Evolutionary conservation across 2,113 vertebrate species (phyloP).

Genomic region (Corythaixoides concolor): DNA sequence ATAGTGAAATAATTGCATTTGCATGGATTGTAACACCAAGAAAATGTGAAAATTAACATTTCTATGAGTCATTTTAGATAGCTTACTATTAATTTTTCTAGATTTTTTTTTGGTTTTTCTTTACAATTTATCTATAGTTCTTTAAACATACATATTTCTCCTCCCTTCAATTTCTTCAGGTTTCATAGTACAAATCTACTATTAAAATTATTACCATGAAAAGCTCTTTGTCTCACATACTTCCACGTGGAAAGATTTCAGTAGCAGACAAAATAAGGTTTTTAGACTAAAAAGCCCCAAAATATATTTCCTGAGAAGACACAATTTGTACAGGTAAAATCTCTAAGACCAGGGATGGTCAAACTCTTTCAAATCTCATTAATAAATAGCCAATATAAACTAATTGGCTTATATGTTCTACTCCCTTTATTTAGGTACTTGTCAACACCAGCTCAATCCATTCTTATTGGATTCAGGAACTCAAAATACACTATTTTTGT

Average conservation of each 20-base stretch:
- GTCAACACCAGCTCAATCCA: constrained; percentile 21
- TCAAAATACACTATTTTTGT: constrained; percentile 37
- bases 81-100: not conserved
- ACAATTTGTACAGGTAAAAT: not conserved
- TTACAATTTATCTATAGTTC: not conserved
- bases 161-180: not conserved
- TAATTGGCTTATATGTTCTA: constrained; percentile 42
- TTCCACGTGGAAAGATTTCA: not conserved
- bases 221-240: not conserved
- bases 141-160: not conserved
- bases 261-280: not conserved
- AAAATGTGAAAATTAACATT: not conserved
- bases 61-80: not conserved
- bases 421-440: constrained; percentile 53
- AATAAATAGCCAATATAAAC: constrained; percentile 23
- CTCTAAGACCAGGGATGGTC: not conserved
- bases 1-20: not conserved
- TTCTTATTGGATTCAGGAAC: constrained; percentile 51
- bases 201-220: not conserved
- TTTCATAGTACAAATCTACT: not conserved
- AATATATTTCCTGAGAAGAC: not conserved
- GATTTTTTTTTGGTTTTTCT: not conserved
- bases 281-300: not conserved
- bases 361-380: constrained; percentile 29
- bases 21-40: not conserved